These are phyloP conservation scores for Nemotelus pantherinus DNA, from an alignment of 2,888 invertebrate species.

Conservation along the genomic window DNA sequence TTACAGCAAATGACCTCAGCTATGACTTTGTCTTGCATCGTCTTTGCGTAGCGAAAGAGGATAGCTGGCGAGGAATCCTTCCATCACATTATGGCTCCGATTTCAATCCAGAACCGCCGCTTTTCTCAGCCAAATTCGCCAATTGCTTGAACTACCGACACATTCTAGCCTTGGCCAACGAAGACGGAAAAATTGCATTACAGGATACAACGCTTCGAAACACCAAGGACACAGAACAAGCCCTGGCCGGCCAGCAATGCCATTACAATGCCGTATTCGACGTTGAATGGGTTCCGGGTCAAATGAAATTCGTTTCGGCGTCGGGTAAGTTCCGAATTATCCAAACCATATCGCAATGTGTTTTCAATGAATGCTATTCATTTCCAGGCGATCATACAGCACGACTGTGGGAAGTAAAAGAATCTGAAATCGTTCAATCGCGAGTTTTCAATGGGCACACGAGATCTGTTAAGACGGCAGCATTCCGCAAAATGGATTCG, in stretches of 20 bases:
- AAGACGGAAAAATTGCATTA: conserved; percentile 76
- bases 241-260: conserved; percentile 68
- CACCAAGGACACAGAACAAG: conserved; percentile 59
- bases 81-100: conserved; percentile 66
- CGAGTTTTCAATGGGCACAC: conserved; percentile 80
- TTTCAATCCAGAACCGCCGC: conserved; percentile 75
- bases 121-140: conserved; percentile 83
- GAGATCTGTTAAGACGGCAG: conserved; percentile 83
- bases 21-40: conserved; percentile 74
- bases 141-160: conserved; percentile 74
- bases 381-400: conserved; percentile 80
- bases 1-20: conserved; percentile 69
- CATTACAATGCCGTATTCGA: conserved; percentile 93
- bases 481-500: conserved; percentile 75
- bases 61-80: conserved; percentile 74
- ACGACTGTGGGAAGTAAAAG: conserved; percentile 78
- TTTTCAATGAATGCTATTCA: background rate
- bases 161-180: conserved; percentile 83
- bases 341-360: background rate
- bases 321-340: conserved; percentile 67
- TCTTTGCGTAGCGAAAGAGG: conserved; percentile 71
- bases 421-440: conserved; percentile 65
- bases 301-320: conserved; percentile 82
- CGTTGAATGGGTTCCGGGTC: conserved; percentile 83
- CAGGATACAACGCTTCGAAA: conserved; percentile 67